Conservation (phyloP, 2,113 vertebrate genomes). For the Entomyzon cyanotis region DNA sequence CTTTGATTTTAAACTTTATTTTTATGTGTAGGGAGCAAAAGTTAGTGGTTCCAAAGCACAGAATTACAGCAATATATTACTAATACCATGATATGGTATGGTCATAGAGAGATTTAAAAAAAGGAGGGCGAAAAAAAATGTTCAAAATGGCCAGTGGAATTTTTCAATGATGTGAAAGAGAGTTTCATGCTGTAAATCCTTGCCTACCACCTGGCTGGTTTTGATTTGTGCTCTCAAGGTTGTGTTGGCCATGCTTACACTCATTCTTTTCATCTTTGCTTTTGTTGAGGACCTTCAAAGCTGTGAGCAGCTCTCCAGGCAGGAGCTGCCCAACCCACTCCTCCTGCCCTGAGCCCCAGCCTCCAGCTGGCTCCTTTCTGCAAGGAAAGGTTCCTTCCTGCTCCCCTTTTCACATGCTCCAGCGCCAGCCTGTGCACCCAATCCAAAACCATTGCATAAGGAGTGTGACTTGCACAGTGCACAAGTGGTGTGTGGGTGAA, state of each 20-base stretch:
- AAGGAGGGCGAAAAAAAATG: no score
- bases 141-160: no score
- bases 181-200: neutral
- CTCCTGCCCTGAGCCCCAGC: rapidly evolving
- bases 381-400: neutral
- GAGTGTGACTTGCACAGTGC: neutral
- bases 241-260: neutral
- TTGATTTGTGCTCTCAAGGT: neutral
- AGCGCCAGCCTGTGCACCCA: neutral
- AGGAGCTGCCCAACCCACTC: rapidly evolving
- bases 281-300: neutral
- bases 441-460: neutral
- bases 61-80: neutral
- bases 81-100: rapidly evolving
- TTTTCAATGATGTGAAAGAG: neutral
- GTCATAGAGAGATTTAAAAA: neutral
- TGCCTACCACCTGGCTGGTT: neutral
- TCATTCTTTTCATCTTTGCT: neutral
- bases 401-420: neutral
- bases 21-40: neutral
- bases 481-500: constrained; percentile 55
- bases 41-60: neutral
- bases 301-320: neutral
- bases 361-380: neutral
- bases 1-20: neutral